A percentile compares a stretch with the other conserved stretches of the same genome.
phyloP scores from a whole-genome alignment of 2,888 invertebrate species.

The Acrobasis suavella region DNA sequence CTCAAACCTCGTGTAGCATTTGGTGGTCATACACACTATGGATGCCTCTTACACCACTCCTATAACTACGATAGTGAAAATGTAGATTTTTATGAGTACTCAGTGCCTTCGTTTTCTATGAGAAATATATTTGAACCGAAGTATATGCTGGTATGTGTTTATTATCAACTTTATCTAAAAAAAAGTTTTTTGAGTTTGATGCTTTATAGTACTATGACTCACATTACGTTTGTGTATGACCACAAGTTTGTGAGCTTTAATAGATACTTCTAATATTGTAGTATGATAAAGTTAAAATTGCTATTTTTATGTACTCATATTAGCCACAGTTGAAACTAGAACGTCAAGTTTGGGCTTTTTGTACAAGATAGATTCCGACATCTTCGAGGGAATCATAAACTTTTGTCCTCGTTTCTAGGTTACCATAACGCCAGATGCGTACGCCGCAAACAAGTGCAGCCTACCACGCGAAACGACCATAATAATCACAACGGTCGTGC shows the following conservation, averaged over 20 bases:
- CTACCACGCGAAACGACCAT: constrained; percentile 64
- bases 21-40: constrained; percentile 96
- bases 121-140: constrained; percentile 96
- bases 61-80: constrained; percentile 40
- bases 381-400: not conserved
- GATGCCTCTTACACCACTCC: constrained; percentile 85
- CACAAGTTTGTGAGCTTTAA: no score
- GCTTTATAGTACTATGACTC: no score
- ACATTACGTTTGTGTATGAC: no score
- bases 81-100: constrained; percentile 86
- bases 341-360: no score
- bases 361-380: no score
- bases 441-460: constrained; percentile 61
- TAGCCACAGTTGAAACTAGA: no score
- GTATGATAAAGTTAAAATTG: no score
- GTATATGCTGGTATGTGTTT: constrained; percentile 89
- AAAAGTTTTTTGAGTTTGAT: no score
- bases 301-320: no score
- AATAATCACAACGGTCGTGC: constrained; percentile 48
- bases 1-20: constrained; percentile 90
- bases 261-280: no score
- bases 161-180: no score
- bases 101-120: constrained; percentile 98
- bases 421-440: constrained; percentile 52
- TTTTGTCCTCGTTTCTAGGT: constrained; percentile 49